A percentile compares a stretch with the other conserved stretches of the same genome.
Evolutionary conservation across 2,797 vertebrate genomes (phyloP).

Genomic region (Notolabrus celidotus): DNA sequence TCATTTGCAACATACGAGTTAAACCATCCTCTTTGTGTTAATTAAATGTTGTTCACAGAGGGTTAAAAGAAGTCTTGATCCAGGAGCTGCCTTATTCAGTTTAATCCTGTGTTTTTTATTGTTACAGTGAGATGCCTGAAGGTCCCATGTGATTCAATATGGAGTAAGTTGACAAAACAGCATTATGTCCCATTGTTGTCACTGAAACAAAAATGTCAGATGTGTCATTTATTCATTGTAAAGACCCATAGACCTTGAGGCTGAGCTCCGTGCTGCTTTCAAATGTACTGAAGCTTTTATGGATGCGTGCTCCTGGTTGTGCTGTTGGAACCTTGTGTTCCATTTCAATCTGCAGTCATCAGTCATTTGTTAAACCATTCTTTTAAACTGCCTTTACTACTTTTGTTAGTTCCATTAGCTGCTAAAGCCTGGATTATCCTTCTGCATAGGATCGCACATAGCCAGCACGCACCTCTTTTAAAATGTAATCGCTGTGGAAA

Average conservation of each 20-base stretch:
- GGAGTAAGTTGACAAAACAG: slow-evolving; percentile 33
- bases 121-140: slow-evolving; percentile 5
- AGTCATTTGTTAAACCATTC: not conserved
- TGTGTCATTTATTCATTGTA: slow-evolving; percentile 28
- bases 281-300: not conserved
- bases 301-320: not conserved
- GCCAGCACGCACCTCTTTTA: too few species aligned
- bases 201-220: slow-evolving; percentile 19
- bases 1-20: not conserved
- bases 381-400: not conserved
- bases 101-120: not conserved
- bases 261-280: not conserved
- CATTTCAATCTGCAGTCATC: not conserved
- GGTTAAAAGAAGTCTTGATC: not conserved
- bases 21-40: too few species aligned
- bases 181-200: slow-evolving; percentile 10
- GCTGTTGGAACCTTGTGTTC: not conserved
- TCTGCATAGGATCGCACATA: too few species aligned
- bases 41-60: not conserved
- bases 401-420: not conserved
- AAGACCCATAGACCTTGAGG: slow-evolving; percentile 26
- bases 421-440: too few species aligned
- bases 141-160: slow-evolving; percentile 2
- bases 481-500: too few species aligned
- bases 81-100: not conserved